Base-by-base conservation (phyloP, 1,140 invertebrate species). In the Platorchestia sp. region DNA sequence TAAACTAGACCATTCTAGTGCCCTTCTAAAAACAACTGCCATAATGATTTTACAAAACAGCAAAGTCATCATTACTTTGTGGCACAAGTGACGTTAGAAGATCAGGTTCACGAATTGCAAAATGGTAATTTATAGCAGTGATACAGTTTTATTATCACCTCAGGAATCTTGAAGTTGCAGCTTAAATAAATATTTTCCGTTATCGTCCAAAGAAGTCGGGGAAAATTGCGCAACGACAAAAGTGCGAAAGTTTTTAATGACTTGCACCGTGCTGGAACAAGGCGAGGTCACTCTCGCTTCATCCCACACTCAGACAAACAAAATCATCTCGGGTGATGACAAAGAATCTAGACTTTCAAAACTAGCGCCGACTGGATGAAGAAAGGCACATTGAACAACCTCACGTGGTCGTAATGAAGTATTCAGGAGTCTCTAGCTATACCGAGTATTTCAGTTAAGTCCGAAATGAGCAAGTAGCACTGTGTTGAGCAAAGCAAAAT, bases 261-360 rank as follows among this genome's bases (percentile, higher is more conserved):
- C 59, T 75, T 75, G 59, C 59, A 75, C 59, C 59, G 59, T 75
- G 59, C 59, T 19, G 59, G 59, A 75, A 75, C 59, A 75, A 75
- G 59, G 59, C 59, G 59, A 75, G 59, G 59, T 75, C 59, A 75
- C 59, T 75, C 59, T 36, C 14, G 59, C 59, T 36, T 75, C 14
- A 75, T 75, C 59, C 27, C 59, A 75, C 59, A 75, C 59, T 75
- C 59, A 75, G 59, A 75, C 59, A 75, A 75, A 75, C 59, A 75
- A 75, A 75, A 36, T 75, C 59, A 75, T 75, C 59, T 75, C 59
- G 27, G 59, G 59, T 75, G 59, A 75, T 36, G 59, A 75, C 59
- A 75, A 75, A 75, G 59, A 75, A 75, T 75, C 59, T 75, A 36
- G 59, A 75, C 59, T 75, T 75, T 75, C 59, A 75, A 75, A 75